These are phyloP conservation scores for Megatriorchis doriae DNA, from an alignment of 2,113 vertebrate species.

Conservation along the genomic window DNA sequence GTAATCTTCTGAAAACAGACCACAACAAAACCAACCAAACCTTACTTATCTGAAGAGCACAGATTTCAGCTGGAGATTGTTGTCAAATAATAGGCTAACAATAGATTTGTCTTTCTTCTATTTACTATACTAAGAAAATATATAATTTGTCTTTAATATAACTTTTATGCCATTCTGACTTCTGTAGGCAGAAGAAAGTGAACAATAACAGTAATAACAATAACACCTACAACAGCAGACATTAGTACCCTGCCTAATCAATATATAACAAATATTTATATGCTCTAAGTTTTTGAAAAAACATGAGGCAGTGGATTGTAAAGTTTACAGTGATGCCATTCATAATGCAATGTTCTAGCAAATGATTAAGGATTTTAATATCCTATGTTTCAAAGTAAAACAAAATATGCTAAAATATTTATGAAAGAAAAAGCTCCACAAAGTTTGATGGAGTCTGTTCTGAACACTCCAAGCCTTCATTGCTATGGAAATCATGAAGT, in stretches of 20 bases:
- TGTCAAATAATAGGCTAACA: not conserved
- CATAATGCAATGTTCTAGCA: not conserved
- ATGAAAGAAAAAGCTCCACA: not conserved
- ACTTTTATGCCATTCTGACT: not conserved
- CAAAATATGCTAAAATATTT: not conserved
- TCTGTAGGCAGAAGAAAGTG: not conserved
- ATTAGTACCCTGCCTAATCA: not conserved
- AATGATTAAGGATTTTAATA: not conserved
- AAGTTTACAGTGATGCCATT: not conserved
- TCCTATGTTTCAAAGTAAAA: not conserved
- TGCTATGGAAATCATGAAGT: not conserved
- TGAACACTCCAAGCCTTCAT: not conserved
- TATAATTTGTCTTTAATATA: not conserved
- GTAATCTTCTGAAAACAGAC: not conserved
- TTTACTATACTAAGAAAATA: not conserved
- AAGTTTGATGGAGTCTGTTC: not conserved
- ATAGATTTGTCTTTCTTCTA: not conserved
- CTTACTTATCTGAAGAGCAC: not conserved
- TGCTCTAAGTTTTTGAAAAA: not conserved
- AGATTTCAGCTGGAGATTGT: not conserved
- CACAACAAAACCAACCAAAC: not conserved
- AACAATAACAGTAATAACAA: not conserved
- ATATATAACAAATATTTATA: not conserved
- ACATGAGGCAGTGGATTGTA: accelerated
- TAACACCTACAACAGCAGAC: not conserved